These are phyloP conservation scores for Thecocarcelia acutangulata DNA, from an alignment of 2,888 invertebrate genomes.

Conservation along the genomic window DNA sequence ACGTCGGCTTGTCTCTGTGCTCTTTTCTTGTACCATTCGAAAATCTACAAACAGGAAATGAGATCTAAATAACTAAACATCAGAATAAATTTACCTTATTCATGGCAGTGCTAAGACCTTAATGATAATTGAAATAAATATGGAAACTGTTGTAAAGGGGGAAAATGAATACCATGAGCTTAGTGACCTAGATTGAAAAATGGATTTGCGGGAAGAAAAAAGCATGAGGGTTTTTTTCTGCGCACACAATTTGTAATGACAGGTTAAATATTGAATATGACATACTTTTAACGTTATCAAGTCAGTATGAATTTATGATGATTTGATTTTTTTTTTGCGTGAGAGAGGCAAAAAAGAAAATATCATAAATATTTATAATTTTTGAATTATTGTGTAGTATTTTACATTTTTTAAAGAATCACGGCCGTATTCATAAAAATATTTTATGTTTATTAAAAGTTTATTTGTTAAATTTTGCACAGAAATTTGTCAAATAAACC, in stretches of 20 bases:
- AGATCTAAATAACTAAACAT: slow-evolving; percentile 55
- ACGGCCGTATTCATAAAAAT: no score
- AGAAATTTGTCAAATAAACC: no score
- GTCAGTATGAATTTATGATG: slow-evolving; percentile 23
- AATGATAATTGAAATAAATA: slow-evolving; percentile 41
- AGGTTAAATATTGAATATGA: slow-evolving; percentile 50
- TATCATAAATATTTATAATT: no score
- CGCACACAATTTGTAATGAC: slow-evolving; percentile 13
- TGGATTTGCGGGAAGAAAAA: slow-evolving; percentile 39
- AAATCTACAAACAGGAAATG: slow-evolving; percentile 61
- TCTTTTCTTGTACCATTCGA: slow-evolving; percentile 18
- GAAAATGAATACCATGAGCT: slow-evolving; percentile 23
- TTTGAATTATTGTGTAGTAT: no score
- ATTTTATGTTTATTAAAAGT: no score
- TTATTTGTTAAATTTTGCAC: no score
- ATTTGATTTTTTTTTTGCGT: not conserved
- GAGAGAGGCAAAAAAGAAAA: not conserved
- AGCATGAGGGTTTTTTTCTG: slow-evolving; percentile 16
- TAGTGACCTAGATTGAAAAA: slow-evolving; percentile 51
- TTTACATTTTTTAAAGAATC: no score
- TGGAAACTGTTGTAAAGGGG: slow-evolving; percentile 3
- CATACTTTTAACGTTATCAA: slow-evolving; percentile 29
- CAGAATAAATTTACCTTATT: slow-evolving; percentile 21
- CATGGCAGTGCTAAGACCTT: slow-evolving; percentile 15
- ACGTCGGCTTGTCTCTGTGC: not conserved